A percentile compares a stretch with the other conserved stretches of the same genome.
These are phyloP conservation scores for Lithobates sylvaticus DNA, from an alignment of 2,797 vertebrate genomes.

Conservation along the genomic window DNA sequence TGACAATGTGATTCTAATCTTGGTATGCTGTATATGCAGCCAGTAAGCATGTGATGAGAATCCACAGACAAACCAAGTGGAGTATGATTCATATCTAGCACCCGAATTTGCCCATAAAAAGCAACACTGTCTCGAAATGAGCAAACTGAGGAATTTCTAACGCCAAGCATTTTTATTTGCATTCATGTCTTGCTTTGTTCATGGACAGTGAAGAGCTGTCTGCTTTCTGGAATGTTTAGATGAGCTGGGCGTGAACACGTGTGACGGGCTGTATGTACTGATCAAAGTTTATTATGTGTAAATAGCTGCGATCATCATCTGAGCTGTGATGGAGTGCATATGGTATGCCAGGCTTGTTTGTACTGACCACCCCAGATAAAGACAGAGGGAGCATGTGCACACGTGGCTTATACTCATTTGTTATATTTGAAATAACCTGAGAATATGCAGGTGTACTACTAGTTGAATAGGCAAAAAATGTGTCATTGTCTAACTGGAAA, in stretches of 20 bases:
- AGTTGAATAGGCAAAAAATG: no score
- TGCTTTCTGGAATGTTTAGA: conserved; percentile 28
- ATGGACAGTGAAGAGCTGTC: conserved; percentile 26
- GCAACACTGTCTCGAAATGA: not conserved
- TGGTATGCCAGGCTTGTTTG: not conserved
- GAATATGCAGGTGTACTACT: no score
- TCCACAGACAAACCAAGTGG: no score
- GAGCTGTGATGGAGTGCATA: conserved; percentile 9
- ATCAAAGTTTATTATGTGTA: conserved; percentile 49
- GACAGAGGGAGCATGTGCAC: no score
- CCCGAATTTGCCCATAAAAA: conserved; percentile 14
- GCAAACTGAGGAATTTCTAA: not conserved
- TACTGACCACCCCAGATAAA: not conserved
- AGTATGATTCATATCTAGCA: not conserved
- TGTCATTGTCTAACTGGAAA: no score
- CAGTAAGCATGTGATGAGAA: not conserved
- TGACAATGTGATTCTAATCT: not conserved
- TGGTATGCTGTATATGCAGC: not conserved
- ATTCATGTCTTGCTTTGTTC: conserved; percentile 16
- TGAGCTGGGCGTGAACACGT: not conserved
- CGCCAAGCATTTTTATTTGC: not conserved
- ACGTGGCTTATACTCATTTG: no score
- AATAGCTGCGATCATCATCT: conserved; percentile 22
- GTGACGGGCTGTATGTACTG: conserved; percentile 11
- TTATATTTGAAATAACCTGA: no score